Evolutionary conservation across 2,797 vertebrate species (phyloP).

Genomic region (Lutjanus argentimaculatus): DNA sequence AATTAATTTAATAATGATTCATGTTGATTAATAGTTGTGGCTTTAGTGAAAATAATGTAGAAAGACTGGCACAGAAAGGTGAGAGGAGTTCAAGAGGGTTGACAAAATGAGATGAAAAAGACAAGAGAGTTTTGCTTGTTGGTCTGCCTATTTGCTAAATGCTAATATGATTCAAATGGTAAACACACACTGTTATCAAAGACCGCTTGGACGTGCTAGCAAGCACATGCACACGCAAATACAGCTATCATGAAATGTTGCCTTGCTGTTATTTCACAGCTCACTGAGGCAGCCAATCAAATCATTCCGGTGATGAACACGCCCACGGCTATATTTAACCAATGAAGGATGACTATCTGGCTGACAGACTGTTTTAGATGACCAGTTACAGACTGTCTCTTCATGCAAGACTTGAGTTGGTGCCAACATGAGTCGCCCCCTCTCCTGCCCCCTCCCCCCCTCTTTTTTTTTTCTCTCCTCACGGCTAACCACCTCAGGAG

Average conservation of each 20-base stretch:
- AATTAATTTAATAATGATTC: too few relatives aligned
- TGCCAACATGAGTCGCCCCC: slow-evolving; percentile 28
- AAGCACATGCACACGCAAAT: slow-evolving; percentile 25
- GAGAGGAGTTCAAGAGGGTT: not conserved
- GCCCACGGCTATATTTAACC: slow-evolving; percentile 65
- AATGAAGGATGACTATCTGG: slow-evolving; percentile 64
- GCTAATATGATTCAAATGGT: slow-evolving; percentile 41
- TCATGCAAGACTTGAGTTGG: slow-evolving; percentile 46
- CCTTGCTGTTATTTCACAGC: slow-evolving; percentile 55
- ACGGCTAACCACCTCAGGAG: slow-evolving; percentile 9
- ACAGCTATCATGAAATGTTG: slow-evolving; percentile 31
- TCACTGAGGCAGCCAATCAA: slow-evolving; percentile 66
- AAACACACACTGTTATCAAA: slow-evolving; percentile 10
- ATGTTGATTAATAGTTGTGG: too few relatives aligned
- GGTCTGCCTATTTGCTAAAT: slow-evolving; percentile 24
- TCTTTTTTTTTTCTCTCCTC: not conserved
- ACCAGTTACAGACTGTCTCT: slow-evolving; percentile 63
- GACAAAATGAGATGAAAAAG: not conserved
- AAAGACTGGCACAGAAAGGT: not conserved
- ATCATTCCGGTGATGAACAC: slow-evolving; percentile 54
- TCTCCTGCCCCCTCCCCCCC: not conserved
- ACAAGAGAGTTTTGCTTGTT: not conserved
- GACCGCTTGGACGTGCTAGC: not conserved
- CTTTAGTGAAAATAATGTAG: not conserved
- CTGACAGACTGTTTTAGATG: slow-evolving; percentile 58